phyloP scores from a whole-genome alignment of 2,797 vertebrate genomes.

The Xenentodon cancila region DNA sequence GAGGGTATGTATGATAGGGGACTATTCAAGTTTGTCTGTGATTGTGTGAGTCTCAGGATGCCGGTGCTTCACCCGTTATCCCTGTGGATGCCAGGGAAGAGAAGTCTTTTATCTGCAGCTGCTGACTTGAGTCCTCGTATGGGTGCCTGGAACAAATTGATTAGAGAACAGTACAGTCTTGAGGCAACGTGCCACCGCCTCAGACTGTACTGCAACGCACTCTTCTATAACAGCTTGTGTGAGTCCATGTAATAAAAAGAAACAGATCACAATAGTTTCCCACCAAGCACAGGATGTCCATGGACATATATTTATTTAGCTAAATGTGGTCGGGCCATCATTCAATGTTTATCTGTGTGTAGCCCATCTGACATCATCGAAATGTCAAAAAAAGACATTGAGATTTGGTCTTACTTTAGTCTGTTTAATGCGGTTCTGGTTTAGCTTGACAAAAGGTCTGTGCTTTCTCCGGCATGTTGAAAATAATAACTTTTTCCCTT shows the following conservation, averaged over 20 bases:
- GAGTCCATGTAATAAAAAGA: constrained; percentile 22
- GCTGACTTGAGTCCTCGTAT: constrained; percentile 44
- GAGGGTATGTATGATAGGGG: constrained; percentile 15
- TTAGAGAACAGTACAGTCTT: constrained; percentile 54
- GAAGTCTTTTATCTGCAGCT: constrained; percentile 44
- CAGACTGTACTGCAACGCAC: constrained; percentile 32
- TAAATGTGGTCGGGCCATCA: no score
- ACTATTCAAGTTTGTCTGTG: constrained; percentile 6
- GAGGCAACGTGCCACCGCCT: constrained; percentile 33
- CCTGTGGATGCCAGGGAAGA: constrained; percentile 47
- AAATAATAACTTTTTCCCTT: no score
- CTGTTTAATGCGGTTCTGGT: no score
- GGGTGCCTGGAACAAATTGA: constrained; percentile 65
- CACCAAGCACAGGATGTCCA: no score
- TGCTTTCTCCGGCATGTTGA: no score
- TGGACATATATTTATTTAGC: no score
- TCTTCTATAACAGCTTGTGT: constrained; percentile 44
- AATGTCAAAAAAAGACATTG: no score
- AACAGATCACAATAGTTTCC: not conserved
- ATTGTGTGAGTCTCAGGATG: constrained; percentile 27
- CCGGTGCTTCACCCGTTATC: constrained; percentile 54
- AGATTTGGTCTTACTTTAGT: no score
- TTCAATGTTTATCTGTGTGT: no score
- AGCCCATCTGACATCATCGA: no score
- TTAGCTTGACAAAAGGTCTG: no score